Conservation (phyloP, 2,888 invertebrate genomes). For the Creontiades dilutus region DNA sequence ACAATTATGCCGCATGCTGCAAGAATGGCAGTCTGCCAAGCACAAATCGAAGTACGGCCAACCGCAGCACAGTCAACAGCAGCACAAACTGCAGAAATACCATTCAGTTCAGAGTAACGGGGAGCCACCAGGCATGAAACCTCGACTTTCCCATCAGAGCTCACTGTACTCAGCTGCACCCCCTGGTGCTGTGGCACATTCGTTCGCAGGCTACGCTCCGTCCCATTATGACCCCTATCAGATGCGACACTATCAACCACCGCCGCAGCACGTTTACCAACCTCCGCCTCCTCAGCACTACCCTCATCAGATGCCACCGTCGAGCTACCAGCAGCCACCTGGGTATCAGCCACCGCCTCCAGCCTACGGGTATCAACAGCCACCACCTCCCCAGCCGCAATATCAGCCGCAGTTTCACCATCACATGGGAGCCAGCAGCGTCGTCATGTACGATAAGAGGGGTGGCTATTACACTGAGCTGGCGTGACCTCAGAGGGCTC, state of each 20-base stretch:
- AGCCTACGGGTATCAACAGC: conserved; percentile 21
- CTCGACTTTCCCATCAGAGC: conserved; percentile 70
- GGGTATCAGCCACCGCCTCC: conserved; percentile 43
- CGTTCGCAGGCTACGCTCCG: conserved; percentile 60
- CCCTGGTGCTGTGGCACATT: conserved; percentile 47
- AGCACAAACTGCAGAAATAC: conserved; percentile 73
- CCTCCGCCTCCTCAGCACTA: conserved; percentile 63
- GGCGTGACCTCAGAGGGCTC: conserved; percentile 75
- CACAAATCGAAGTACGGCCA: conserved; percentile 78
- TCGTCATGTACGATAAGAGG: conserved; percentile 76
- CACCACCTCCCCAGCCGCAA: conserved; percentile 59
- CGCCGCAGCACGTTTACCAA: conserved; percentile 51
- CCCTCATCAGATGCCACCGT: conserved; percentile 69
- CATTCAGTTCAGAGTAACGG: conserved; percentile 74
- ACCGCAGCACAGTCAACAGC: conserved; percentile 78
- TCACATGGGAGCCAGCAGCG: conserved; percentile 75
- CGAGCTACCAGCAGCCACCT: conserved; percentile 67
- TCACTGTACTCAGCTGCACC: conserved; percentile 65
- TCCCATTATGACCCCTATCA: conserved; percentile 55
- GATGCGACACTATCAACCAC: conserved; percentile 64
- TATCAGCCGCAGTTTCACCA: conserved; percentile 68
- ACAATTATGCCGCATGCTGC: conserved; percentile 84
- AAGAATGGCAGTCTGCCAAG: conserved; percentile 88
- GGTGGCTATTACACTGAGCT: conserved; percentile 76
- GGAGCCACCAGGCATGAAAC: conserved; percentile 69